A percentile compares a stretch with the other conserved stretches of the same genome.
phyloP scores from a whole-genome alignment of 2,113 vertebrate genomes.

The Neodon shergylaensis region DNA sequence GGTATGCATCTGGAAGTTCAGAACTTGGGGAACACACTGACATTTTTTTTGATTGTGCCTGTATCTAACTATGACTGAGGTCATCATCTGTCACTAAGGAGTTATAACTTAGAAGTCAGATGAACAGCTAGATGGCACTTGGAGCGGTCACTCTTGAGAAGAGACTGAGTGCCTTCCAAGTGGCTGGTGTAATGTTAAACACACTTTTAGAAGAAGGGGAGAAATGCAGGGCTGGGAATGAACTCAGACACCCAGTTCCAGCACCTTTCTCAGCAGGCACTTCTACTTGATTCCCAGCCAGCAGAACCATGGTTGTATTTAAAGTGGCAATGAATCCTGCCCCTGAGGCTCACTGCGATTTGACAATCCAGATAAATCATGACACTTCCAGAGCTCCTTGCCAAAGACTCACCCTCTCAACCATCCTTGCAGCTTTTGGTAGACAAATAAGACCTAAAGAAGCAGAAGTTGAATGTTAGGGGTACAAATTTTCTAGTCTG shows the following conservation, averaged over 20 bases:
- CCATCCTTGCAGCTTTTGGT: not conserved
- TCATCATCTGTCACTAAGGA: not conserved
- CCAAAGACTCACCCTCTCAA: not conserved
- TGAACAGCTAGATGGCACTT: not conserved
- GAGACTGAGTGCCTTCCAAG: not conserved
- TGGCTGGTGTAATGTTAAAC: not conserved
- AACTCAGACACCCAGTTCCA: not conserved
- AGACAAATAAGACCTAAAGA: not conserved
- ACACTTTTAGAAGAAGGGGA: not conserved
- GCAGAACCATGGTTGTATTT: slow-evolving; percentile 10
- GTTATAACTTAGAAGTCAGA: not conserved
- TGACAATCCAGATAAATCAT: slow-evolving; percentile 7
- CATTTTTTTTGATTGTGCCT: not conserved
- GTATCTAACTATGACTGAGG: not conserved
- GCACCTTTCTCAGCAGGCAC: not conserved
- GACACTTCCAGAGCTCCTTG: not conserved
- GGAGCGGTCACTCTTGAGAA: not conserved
- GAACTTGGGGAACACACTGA: not conserved
- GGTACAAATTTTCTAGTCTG: not conserved
- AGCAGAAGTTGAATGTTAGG: not conserved
- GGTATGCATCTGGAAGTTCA: not conserved
- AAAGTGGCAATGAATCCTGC: not conserved
- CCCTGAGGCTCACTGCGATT: not conserved
- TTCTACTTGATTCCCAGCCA: not conserved
- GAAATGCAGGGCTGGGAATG: not conserved